A percentile compares a stretch with the other conserved stretches of the same genome.
These are phyloP conservation scores for Marcusenius ussheri DNA, from an alignment of 2,113 vertebrate species.

Conservation along the genomic window DNA sequence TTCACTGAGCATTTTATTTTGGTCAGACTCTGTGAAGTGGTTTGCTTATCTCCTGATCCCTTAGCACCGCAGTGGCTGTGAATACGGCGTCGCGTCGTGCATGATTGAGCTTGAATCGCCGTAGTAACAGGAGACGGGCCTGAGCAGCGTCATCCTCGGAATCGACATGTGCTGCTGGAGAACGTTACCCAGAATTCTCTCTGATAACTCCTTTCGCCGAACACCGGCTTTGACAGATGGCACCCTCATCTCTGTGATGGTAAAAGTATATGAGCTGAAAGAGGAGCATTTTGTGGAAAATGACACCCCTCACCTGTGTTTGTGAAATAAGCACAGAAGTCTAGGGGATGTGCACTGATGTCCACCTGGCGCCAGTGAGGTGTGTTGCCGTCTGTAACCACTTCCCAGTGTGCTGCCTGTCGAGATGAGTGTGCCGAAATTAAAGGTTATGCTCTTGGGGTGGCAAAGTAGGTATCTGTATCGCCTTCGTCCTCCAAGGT, in stretches of 20 bases:
- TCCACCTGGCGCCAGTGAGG: neutral
- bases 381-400: neutral
- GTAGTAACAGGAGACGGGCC: neutral
- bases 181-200: neutral
- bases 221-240: neutral
- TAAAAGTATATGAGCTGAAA: neutral
- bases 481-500: neutral
- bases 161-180: too few relatives aligned
- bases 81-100: neutral
- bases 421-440: neutral
- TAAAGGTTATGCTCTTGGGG: neutral
- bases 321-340: neutral
- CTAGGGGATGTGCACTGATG: neutral
- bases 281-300: neutral
- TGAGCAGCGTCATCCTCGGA: neutral
- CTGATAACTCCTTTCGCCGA: neutral
- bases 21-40: neutral
- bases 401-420: neutral
- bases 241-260: neutral
- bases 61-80: neutral
- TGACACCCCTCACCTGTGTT: neutral
- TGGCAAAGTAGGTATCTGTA: neutral
- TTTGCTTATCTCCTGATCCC: neutral
- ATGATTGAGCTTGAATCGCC: neutral
- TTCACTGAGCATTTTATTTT: neutral